Base-by-base conservation (phyloP, 2,888 invertebrate species). In the Leptopilina myrica region DNA sequence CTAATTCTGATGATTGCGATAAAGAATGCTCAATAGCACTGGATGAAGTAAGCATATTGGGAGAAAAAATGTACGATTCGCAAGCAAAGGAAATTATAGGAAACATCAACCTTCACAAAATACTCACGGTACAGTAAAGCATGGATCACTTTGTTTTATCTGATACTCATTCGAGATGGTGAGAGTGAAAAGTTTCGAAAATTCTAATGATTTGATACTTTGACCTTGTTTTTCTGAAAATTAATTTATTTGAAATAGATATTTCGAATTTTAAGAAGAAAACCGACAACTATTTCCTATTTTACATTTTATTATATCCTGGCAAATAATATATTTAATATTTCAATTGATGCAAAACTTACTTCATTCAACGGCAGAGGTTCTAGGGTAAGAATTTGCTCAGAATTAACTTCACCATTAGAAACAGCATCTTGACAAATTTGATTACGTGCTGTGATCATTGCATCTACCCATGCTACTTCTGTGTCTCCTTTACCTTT, bases 401-500 rank as follows among this genome's bases (percentile, higher is more conserved):
- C 92, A 59, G 90, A 86, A 56, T 91, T 92, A 56, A 90, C 86
- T 62, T 92, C 92, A 79, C 92, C 86, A 84, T 95, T 94, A 75
- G 93, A 92, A 84, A 95, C 94, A 69, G 94, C 93, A 69, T 95
- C 94, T 0, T 95, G 92, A 77, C 91, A 91, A 77, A 91, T 87
- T 79, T 91, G 91, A 84, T 92, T 92, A 59, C 92, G 90, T 15
- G 94, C 92, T 12, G 94, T 93, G 79, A 97, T 94, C 85, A 95
- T 93, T 0, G 97, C 98, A 90, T 97, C 96, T 12, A 99, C 93
- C 99, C 99, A 99, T 0, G 99, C 97, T n/a, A 99, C 94, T 92
- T 99, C 99, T 0, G 97, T 96, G 87, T 98, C 97, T 85, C 96
- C 96, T 67, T 95, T 95, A 1, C 96, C 95, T 88, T 95, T 95